A percentile compares a stretch with the other conserved stretches of the same genome.
phyloP scores from a whole-genome alignment of 1,140 invertebrate species.

The Drosophila subobscura region DNA sequence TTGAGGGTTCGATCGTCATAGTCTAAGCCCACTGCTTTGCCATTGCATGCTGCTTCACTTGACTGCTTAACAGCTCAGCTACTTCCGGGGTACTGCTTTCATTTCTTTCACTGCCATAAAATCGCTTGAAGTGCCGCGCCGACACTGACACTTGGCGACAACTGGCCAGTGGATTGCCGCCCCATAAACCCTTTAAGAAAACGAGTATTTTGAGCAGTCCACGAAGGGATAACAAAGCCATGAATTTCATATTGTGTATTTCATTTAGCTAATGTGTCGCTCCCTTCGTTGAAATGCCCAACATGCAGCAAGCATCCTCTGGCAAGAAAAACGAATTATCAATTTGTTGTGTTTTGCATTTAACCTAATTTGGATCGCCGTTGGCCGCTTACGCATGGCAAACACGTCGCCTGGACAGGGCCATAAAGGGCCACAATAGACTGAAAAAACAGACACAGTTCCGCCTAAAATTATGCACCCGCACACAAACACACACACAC shows the following conservation, averaged over 20 bases:
- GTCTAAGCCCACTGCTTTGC: no score
- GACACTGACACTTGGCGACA: conserved; percentile 17
- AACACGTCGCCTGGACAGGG: conserved; percentile 55
- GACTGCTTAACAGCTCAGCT: not conserved
- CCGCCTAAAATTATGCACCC: conserved; percentile 39
- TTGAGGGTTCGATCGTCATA: no score
- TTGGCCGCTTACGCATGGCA: conserved; percentile 50
- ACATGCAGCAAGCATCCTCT: not conserved
- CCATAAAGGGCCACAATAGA: conserved; percentile 6
- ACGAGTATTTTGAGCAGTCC: not conserved
- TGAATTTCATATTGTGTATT: conserved; percentile 12
- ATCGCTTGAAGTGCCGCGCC: conserved; percentile 5
- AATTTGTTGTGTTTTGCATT: conserved; percentile 61
- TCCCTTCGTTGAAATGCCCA: not conserved
- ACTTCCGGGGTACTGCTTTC: conserved; percentile 2
- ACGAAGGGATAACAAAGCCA: conserved; percentile 7
- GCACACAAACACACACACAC: conserved; percentile 8
- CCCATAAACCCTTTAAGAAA: not conserved
- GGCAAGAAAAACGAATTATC: conserved; percentile 31
- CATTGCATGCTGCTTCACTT: not conserved
- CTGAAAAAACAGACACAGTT: conserved; percentile 23
- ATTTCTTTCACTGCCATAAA: conserved; percentile 17
- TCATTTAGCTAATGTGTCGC: conserved; percentile 14
- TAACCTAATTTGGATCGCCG: conserved; percentile 58
- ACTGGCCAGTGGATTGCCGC: not conserved